Conservation (phyloP, 1,140 invertebrate genomes). For the Musca vetustissima region DNA sequence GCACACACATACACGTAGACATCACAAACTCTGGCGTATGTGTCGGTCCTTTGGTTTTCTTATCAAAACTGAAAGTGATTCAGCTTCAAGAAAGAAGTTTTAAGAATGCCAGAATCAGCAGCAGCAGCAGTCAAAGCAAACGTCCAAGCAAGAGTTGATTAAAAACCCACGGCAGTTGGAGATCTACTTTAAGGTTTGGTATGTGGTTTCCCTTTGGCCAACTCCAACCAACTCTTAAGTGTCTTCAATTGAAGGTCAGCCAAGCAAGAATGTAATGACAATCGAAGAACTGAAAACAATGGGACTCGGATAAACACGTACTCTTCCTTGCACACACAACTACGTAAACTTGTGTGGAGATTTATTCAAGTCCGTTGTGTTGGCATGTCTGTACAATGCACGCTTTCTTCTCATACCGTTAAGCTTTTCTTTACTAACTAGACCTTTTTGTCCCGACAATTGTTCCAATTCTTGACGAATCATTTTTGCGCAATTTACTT, state of each 20-base stretch:
- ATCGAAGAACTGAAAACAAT: not conserved
- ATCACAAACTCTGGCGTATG: no score
- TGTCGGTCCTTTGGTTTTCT: no score
- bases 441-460: not conserved
- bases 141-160: conserved; percentile 6
- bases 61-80: conserved; percentile 9
- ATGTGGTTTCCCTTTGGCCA: no score
- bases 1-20: no score
- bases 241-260: conserved; percentile 24
- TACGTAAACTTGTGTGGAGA: no score
- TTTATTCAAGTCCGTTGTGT: no score
- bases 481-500: not conserved
- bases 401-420: no score
- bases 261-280: conserved; percentile 25
- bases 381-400: no score
- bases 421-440: not conserved
- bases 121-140: no score
- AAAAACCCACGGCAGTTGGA: not conserved
- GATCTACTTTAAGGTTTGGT: not conserved
- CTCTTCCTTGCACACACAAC: not conserved
- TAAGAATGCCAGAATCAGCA: not conserved
- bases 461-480: not conserved
- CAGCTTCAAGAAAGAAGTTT: conserved; percentile 13
- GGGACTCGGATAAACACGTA: not conserved
- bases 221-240: not conserved